phyloP scores from a whole-genome alignment of 1,140 invertebrate species.

The Scylla paramamosain region DNA sequence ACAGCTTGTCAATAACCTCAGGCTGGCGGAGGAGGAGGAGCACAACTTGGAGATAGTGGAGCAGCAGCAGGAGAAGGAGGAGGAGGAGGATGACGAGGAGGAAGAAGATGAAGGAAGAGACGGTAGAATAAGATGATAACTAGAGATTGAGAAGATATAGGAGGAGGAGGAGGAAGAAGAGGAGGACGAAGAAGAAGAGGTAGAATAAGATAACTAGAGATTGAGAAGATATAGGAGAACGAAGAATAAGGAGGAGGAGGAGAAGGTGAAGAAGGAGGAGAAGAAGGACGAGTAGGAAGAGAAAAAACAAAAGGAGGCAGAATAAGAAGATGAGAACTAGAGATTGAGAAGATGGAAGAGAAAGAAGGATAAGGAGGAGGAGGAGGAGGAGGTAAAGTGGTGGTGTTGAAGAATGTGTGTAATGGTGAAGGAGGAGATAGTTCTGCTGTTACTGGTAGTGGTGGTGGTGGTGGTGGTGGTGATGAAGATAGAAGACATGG shows the following conservation, averaged over 20 bases:
- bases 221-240: background rate
- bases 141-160: background rate
- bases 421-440: background rate
- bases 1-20: conserved; percentile 61
- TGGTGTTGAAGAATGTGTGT: background rate
- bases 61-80: background rate
- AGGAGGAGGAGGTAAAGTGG: background rate
- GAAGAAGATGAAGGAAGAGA: background rate
- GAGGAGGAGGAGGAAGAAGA: background rate
- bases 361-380: background rate
- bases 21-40: background rate
- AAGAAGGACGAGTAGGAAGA: background rate
- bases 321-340: background rate
- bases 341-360: background rate
- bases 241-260: background rate
- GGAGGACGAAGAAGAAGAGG: no score
- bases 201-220: background rate
- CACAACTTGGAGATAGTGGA: background rate
- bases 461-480: background rate
- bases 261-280: background rate
- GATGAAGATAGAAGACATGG: background rate
- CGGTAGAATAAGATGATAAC: no score
- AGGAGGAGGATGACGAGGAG: background rate
- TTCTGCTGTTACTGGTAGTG: background rate
- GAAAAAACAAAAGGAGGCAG: background rate